A percentile compares a stretch with the other conserved stretches of the same genome.
phyloP scores from a whole-genome alignment of 2,797 vertebrate species.

The Acrossocheilus wenchowensis region DNA sequence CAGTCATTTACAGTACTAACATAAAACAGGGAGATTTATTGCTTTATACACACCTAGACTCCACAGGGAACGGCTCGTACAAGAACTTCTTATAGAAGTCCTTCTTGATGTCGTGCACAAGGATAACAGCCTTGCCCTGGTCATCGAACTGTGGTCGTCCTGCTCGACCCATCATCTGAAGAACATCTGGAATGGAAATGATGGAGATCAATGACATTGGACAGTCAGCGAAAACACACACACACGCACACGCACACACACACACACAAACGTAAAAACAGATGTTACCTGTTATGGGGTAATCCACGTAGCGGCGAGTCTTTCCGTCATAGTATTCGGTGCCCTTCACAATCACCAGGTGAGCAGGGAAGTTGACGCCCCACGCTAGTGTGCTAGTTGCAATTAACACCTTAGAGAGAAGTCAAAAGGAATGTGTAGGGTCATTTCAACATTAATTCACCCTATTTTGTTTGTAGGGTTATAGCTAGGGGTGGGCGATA shows the following conservation, averaged over 20 bases:
- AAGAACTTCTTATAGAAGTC: conserved; percentile 99
- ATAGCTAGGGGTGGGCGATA: too few relatives aligned
- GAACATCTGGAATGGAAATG: conserved; percentile 83
- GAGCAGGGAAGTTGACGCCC: conserved; percentile 98
- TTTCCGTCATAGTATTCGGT: conserved; percentile 98
- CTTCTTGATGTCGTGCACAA: conserved; percentile 98
- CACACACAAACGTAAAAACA: conserved; percentile 24
- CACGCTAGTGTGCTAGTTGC: conserved; percentile 98
- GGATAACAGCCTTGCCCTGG: conserved; percentile 98
- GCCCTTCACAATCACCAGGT: conserved; percentile 97
- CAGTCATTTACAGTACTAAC: neutral
- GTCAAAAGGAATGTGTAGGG: neutral
- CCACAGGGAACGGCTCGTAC: conserved; percentile 97
- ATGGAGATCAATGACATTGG: conserved; percentile 11
- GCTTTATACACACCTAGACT: conserved; percentile 86
- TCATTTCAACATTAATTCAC: neutral
- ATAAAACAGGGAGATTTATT: neutral
- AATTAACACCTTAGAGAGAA: conserved; percentile 88
- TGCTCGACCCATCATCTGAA: conserved; percentile 99
- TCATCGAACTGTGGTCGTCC: conserved; percentile 97
- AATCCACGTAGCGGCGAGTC: conserved; percentile 95
- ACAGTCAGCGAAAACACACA: neutral
- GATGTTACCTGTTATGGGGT: conserved; percentile 94
- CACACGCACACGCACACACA: neutral
- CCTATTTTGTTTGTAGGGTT: neutral